Conservation (phyloP, 2,113 vertebrate genomes). For the Noctilio leporinus region DNA sequence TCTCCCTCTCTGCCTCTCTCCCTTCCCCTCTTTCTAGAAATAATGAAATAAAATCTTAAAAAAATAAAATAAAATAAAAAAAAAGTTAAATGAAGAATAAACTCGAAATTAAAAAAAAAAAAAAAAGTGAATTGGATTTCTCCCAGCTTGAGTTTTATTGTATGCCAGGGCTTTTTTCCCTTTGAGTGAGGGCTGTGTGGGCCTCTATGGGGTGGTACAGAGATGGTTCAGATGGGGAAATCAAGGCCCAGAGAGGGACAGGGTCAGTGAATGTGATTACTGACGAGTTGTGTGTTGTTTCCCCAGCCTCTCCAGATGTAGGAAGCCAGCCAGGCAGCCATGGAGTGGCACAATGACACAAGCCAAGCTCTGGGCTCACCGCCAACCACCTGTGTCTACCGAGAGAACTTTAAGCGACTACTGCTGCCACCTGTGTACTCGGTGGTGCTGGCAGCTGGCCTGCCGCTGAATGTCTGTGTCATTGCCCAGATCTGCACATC, state of each 20-base stretch:
- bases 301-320: background rate
- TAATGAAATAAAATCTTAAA: no score
- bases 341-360: conserved; percentile 52
- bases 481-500: conserved; percentile 89
- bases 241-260: background rate
- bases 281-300: background rate
- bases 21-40: no score
- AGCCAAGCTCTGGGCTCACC: background rate
- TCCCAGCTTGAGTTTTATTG: background rate
- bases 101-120: no score
- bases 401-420: conserved; percentile 91
- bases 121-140: background rate
- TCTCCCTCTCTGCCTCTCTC: no score
- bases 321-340: background rate
- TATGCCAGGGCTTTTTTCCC: background rate
- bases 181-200: background rate
- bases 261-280: background rate
- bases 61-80: no score
- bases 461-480: conserved; percentile 88
- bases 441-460: conserved; percentile 84
- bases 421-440: conserved; percentile 91
- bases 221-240: background rate
- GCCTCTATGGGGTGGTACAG: background rate
- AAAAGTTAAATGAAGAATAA: no score
- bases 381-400: conserved; percentile 85